Base-by-base conservation (phyloP, 2,797 vertebrate species). In the Echeneis naucrates region DNA sequence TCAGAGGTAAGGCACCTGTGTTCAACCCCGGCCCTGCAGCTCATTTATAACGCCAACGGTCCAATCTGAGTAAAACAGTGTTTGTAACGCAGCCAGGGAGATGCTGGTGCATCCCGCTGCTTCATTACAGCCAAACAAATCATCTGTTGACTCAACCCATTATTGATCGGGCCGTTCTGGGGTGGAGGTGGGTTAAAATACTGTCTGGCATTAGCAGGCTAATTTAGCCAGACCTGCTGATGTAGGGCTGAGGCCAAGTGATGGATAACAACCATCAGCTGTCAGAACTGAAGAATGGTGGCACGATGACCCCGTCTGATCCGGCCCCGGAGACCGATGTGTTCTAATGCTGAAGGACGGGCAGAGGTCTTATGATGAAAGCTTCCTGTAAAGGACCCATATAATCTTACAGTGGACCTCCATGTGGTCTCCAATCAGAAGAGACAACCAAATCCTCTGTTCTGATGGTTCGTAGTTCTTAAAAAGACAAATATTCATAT, bases 61-160 rank as follows among this genome's bases (percentile, higher is more conserved):
- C 76, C 71, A 75, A 81, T 83, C 68, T 27, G 73, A 3, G 52
- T 62, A 69, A 87, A 81, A 70, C 60, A 1, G n/a, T 1, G 1
- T n/a, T n/a, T 77, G 82, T 58, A 56, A 27, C 8, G 5, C 70
- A 42, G 82, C 79, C 11, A 0, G 51, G 0, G 55, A 48, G 50
- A 63, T 37, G 35, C 74, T 8, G 69, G 1, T 71, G 72, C 74
- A 47, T 82, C 52, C 75, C 12, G 14, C 19, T 3, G 55, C 52
- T 67, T 80, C 82, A 85, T 84, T 83, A 82, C 56, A 75, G 68
- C 68, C 26, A 44, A 76, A 84, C 72, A 75, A 85, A 87, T 85
- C 69, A 78, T 0, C 4, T 40, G 54, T 24, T 48, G 67, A 77
- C 69, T 70, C 67, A 61, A 63, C 44, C 75, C 32, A 16, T n/a